Conservation (phyloP, 2,113 vertebrate genomes). For the Phaethon lepturus region DNA sequence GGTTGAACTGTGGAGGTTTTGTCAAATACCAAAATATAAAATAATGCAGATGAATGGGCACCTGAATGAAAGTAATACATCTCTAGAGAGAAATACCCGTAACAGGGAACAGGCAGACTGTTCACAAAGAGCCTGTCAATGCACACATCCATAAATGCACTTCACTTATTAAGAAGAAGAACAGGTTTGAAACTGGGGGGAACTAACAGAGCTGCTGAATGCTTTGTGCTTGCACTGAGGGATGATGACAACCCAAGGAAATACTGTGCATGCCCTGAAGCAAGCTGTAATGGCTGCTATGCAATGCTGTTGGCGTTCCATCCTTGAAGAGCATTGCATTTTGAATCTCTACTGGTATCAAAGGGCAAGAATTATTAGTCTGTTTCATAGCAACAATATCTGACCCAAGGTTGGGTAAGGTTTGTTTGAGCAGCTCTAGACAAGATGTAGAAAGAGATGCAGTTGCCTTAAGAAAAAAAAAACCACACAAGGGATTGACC, state of each 20-base stretch:
- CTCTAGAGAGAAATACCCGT: not conserved
- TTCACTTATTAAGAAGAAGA: not conserved
- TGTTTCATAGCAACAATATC: not conserved
- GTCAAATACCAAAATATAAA: not conserved
- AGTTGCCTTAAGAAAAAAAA: not conserved
- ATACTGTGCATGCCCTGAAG: not conserved
- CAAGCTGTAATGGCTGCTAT: not conserved
- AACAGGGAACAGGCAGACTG: not conserved
- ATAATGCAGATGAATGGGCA: not conserved
- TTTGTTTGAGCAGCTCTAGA: not conserved
- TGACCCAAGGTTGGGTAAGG: not conserved
- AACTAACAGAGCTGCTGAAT: not conserved
- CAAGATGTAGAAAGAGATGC: not conserved
- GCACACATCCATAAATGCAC: not conserved
- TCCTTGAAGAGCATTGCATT: not conserved
- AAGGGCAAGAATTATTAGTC: not conserved
- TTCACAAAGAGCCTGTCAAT: not conserved
- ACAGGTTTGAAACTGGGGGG: not conserved
- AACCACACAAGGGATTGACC: accelerated
- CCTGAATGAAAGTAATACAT: not conserved
- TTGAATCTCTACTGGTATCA: not conserved
- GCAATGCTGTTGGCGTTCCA: not conserved
- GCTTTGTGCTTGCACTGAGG: not conserved
- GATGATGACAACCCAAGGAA: not conserved
- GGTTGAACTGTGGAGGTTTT: not conserved